Evolutionary conservation across 2,888 invertebrate genomes (phyloP), one percentile per base, ranked within the genome.

Genomic region (Synanthedon myopaeformis): DNA sequence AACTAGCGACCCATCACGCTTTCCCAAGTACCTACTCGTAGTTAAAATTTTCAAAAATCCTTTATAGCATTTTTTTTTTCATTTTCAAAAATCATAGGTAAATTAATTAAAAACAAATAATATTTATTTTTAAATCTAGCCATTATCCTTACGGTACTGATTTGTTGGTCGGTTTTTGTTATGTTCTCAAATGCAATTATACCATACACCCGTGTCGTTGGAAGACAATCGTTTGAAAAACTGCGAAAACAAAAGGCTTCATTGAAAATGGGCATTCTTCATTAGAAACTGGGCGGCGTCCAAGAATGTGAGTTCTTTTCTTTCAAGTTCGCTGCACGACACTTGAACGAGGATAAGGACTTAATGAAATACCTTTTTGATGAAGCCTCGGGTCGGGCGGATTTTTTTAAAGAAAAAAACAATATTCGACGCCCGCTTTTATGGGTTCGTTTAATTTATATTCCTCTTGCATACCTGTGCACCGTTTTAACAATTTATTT

Each of bases 311-410:
- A 67, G 72, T 65, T 78, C 82, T 78, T 74, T 82, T 82, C 82
- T 81, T 82, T 81, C 72, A 76, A 68, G 69, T 68, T 64, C 59
- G 64, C 61, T 69, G 66, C 66, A 66, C 69, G 70, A 12, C 14
- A 45, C 45, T 45, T 45, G 8, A n/a, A 35, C 51, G 28, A 23
- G 74, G 74, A 74, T 73, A 66, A 72, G 70, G 76, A 72, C 82
- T 83, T 86, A 85, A 86, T 86, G 83, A 86, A 86, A 86, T 86
- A 86, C 85, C 85, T 76, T 71, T 67, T 74, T 84, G 83, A 85
- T 83, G 82, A 84, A 84, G 74, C 67, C 63, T 60, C 61, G 55
- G 56, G 51, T 60, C 61, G 55, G 56, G 51, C 55, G 60, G 62
- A 64, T 66, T 69, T 73, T 76, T 74, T 76, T 76, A 67, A 62